Evolutionary conservation across 1,140 invertebrate genomes (phyloP), one percentile per base, ranked within the genome.

Genomic region (Lordiphosa mommai): DNA sequence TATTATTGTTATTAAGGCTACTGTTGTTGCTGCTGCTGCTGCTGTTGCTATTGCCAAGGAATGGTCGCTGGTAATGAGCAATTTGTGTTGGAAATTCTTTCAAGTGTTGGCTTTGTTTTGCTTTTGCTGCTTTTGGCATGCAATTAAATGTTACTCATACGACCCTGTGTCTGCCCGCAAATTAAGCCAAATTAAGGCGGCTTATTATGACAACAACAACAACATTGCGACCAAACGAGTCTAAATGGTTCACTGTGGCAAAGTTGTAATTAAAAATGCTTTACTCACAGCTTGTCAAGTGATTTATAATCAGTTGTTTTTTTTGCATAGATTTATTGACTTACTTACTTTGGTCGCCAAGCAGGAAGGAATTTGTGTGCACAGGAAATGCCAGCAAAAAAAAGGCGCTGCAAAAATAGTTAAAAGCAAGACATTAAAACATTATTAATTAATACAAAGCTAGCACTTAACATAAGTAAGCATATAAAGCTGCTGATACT

Each of bases 111-210:
- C 47, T 51, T 48, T 65, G 61, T 60, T 61, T 32, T 61, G 67
- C 44, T 61, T 55, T 38, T 59, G 47, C 36, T 48, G 56, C 51
- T 65, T 60, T 61, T 40, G 58, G 59, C 52, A 44, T 50, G 64
- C 77, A 84, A 84, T 84, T 84, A 84, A 84, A 72, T 56, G 72
- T 84, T 84, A 84, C 77, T 84, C 77, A 84, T 84, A 77, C 77
- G 77, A 84, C 77, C 77, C 77, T 84, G 79, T 77, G 72, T 60
- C 68, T 64, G 71, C 67, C 67, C 60, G 77, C 77, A 82, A 82
- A 76, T 82, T 82, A 82, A 76, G 67, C 59, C 59, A 67, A 82
- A 82, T 82, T 71, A 66, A 71, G 74, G 56, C 55, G 60, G 65
- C 76, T 80, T 74, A 80, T 80, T 80, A 80, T 55, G 65, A 51